Evolutionary conservation across 1,140 invertebrate genomes (phyloP).

Genomic region (Apocrypta bakeri): DNA sequence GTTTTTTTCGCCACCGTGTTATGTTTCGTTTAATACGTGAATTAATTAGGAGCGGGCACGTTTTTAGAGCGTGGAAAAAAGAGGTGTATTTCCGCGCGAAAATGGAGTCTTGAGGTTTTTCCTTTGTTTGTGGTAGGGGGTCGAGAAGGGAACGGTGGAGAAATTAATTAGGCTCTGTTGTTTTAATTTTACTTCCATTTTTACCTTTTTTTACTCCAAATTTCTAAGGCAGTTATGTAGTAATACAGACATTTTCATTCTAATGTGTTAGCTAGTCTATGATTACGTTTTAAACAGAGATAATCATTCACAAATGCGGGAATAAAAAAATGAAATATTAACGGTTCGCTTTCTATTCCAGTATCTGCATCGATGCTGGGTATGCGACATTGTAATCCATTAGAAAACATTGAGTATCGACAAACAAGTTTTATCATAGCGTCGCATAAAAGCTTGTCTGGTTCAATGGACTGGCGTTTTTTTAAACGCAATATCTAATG

Average conservation of each 20-base stretch:
- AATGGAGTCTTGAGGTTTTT: not conserved
- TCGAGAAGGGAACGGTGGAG: not conserved
- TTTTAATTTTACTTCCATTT: not conserved
- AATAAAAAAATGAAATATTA: no score
- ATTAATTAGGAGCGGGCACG: slow-evolving; percentile 23
- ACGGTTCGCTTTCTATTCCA: no score
- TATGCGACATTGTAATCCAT: not conserved
- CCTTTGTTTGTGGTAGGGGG: not conserved
- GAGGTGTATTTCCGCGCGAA: not conserved
- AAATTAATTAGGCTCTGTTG: not conserved
- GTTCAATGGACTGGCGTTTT: not conserved
- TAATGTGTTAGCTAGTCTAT: no score
- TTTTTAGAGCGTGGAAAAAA: not conserved
- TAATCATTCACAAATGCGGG: no score
- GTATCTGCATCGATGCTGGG: no score
- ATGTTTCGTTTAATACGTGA: slow-evolving; percentile 27
- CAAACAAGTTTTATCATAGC: not conserved
- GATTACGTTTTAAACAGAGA: no score
- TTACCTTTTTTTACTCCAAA: not conserved
- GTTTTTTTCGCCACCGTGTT: not conserved
- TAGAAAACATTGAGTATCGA: not conserved
- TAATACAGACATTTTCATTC: no score
- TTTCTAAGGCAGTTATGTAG: not conserved
- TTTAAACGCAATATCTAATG: not conserved
- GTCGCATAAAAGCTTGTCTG: not conserved